Evolutionary conservation across 2,797 vertebrate species (phyloP).

Genomic region (Limosa lapponica): DNA sequence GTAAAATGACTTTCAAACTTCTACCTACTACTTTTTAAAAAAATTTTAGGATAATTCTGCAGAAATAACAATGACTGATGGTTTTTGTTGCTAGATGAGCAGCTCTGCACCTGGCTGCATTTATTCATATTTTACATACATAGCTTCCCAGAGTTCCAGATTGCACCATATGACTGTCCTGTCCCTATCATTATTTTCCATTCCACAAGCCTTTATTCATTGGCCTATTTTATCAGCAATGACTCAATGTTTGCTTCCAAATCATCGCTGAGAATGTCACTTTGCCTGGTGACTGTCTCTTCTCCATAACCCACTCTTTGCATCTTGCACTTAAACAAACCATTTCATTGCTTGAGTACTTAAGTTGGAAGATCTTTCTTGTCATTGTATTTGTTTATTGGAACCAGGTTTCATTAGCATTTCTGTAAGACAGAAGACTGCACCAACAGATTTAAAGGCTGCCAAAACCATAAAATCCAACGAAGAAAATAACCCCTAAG

Average conservation of each 20-base stretch:
- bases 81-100: neutral
- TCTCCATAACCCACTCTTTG: neutral
- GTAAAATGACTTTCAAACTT: neutral
- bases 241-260: neutral
- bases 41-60: neutral
- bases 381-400: neutral
- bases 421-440: neutral
- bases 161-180: fast-evolving
- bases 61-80: neutral
- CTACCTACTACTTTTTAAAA: neutral
- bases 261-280: neutral
- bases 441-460: conserved; percentile 4
- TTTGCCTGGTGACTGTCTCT: neutral
- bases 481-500: neutral
- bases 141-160: neutral
- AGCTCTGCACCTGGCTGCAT: neutral
- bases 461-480: neutral
- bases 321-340: neutral
- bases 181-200: neutral
- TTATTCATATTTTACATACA: neutral
- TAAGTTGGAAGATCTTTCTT: neutral
- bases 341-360: neutral
- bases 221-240: neutral
- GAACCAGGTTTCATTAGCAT: conserved; percentile 1
- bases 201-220: neutral